Conservation (phyloP, 1,140 invertebrate genomes). For the Rhopalosiphum maidis region DNA sequence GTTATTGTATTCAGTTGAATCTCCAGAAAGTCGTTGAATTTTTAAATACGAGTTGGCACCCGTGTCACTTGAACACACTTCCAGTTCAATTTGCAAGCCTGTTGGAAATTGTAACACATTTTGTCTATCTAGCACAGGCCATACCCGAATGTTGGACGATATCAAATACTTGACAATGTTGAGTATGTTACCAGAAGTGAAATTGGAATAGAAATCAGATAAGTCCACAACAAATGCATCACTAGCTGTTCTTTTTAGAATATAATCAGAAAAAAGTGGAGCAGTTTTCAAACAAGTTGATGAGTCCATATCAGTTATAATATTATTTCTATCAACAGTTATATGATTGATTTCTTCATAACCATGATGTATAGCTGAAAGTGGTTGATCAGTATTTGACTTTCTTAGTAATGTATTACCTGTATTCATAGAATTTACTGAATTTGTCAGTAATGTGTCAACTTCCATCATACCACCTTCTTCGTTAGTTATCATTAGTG, state of each 20-base stretch:
- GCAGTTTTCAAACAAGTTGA: constrained; percentile 45
- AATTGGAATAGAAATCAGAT: constrained; percentile 79
- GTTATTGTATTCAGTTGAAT: constrained; percentile 87
- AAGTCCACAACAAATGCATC: constrained; percentile 72
- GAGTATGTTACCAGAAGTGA: constrained; percentile 74
- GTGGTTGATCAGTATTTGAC: background rate
- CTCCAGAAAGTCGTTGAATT: constrained; percentile 88
- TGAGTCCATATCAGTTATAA: constrained; percentile 21
- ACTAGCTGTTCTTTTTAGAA: constrained; percentile 64
- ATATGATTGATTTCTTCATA: constrained; percentile 20
- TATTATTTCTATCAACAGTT: constrained; percentile 14
- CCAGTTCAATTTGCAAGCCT: constrained; percentile 86
- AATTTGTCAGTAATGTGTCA: constrained; percentile 24
- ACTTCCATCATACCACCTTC: constrained; percentile 54
- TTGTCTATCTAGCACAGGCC: constrained; percentile 79
- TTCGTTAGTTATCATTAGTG: constrained; percentile 43
- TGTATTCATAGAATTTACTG: background rate
- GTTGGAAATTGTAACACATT: constrained; percentile 66
- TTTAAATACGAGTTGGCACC: constrained; percentile 74
- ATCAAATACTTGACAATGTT: constrained; percentile 75
- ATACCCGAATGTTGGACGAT: constrained; percentile 64
- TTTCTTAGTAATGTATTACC: background rate
- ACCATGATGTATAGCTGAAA: background rate
- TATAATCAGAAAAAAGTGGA: constrained; percentile 47
- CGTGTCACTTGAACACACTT: constrained; percentile 71